Evolutionary conservation across 1,140 invertebrate genomes (phyloP).

Genomic region (Pogonomyrmex barbatus): DNA sequence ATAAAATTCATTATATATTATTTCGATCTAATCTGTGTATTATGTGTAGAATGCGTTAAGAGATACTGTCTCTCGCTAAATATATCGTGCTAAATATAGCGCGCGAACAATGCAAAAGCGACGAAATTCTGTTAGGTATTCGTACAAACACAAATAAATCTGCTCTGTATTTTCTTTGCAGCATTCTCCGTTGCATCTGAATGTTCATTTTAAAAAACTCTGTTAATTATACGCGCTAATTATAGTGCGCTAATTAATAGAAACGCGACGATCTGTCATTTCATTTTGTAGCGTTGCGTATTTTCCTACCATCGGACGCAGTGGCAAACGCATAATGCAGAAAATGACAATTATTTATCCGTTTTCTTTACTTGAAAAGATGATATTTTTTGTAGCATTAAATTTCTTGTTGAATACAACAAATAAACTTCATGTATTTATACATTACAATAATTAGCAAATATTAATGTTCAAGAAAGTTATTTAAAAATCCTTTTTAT

Average conservation of each 20-base stretch:
- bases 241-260: conserved; percentile 27
- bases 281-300: not conserved
- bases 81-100: not conserved
- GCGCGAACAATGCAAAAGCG: not conserved
- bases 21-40: not conserved
- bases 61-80: not conserved
- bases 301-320: not conserved
- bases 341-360: not conserved
- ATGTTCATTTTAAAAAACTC: conserved; percentile 17
- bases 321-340: not conserved
- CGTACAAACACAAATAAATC: not conserved
- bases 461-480: not conserved
- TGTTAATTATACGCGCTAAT: conserved; percentile 3
- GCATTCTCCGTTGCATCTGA: not conserved
- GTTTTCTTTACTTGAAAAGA: not conserved
- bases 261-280: conserved; percentile 19
- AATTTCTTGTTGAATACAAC: not conserved
- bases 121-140: not conserved
- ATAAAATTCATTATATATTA: not conserved
- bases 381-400: not conserved
- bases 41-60: not conserved
- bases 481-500: not conserved
- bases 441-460: not conserved
- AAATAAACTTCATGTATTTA: conserved; percentile 7
- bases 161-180: not conserved